phyloP scores from a whole-genome alignment of 2,888 invertebrate species.

The Cataglyphis rosenhaueri region DNA sequence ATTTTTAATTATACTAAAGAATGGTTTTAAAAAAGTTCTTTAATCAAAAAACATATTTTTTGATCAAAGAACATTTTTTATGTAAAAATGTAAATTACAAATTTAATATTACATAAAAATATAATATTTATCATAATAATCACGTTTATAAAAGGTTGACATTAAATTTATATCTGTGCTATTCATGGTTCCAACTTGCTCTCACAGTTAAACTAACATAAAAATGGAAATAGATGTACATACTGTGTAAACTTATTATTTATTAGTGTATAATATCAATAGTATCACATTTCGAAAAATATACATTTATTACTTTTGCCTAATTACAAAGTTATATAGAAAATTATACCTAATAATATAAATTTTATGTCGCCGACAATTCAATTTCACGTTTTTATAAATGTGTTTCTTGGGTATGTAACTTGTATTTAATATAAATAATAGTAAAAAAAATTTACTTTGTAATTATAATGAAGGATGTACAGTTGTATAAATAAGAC shows the following conservation, averaged over 20 bases:
- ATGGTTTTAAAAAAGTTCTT: not conserved
- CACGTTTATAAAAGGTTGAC: not conserved
- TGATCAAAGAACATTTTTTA: not conserved
- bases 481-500: constrained; percentile 34
- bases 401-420: not conserved
- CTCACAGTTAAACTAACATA: constrained; percentile 48
- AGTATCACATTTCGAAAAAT: constrained; percentile 26
- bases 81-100: constrained; percentile 5
- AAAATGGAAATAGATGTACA: constrained; percentile 59
- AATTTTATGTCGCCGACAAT: not conserved
- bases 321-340: constrained; percentile 56
- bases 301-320: constrained; percentile 46
- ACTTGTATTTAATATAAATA: constrained; percentile 22
- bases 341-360: constrained; percentile 18
- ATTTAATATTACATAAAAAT: not conserved
- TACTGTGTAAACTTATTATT: constrained; percentile 57
- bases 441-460: not conserved
- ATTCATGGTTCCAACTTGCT: constrained; percentile 35
- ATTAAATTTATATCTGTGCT: not conserved
- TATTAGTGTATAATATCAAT: constrained; percentile 58
- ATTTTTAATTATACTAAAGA: not conserved
- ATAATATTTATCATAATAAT: not conserved
- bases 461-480: not conserved
- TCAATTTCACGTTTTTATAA: constrained; percentile 7
- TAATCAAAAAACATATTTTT: not conserved